Base-by-base conservation (phyloP, 2,888 invertebrate species). In the Drosophila putrida region DNA sequence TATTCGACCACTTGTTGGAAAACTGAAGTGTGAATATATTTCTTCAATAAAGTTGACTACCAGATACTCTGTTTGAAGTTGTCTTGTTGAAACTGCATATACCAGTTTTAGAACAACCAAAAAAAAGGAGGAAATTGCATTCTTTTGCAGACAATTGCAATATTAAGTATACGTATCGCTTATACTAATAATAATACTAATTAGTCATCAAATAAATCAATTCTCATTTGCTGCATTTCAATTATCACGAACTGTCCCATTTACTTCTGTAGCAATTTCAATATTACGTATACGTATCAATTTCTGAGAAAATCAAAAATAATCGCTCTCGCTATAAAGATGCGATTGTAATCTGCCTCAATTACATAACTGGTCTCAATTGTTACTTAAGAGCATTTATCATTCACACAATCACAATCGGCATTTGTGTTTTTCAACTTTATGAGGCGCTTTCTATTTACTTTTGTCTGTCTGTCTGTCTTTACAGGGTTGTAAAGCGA, bases 1-100 rank as follows among this genome's bases (percentile, higher is more conserved):
- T 28, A 43, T 28, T 28, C 60, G 27, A 59, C 49, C 72, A 76
- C 61, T 67, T 80, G 68, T 64, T 71, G 58, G 47, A 6, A 10
- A 31, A 10, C 11, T 15, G 13, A 28, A 28, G 13, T 46, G 27
- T 38, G 9, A 6, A 27, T 15, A 8, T 4, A 36, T 2, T 15
- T 11, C 11, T 13, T 1, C 1, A 33, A 1, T 11, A 20, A 6
- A 3, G 2, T 27, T 6, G 10, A 39, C 50, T 50, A 8, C 5
- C 41, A 50, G 27, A n/a, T 50, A 33, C 50, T n/a, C 31, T 49
- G 33, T 31, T 6, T 1, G 1, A 28, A 1, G 28, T 8, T 4
- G 8, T 28, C 28, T 8, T 28, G 1, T 28, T 28, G 8, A 28
- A 5, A 31, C 31, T 31, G 6, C 8, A 8, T 31, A 9, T 8